phyloP scores from a whole-genome alignment of 1,140 invertebrate genomes.

The Ceratoteleas bidentatus region DNA sequence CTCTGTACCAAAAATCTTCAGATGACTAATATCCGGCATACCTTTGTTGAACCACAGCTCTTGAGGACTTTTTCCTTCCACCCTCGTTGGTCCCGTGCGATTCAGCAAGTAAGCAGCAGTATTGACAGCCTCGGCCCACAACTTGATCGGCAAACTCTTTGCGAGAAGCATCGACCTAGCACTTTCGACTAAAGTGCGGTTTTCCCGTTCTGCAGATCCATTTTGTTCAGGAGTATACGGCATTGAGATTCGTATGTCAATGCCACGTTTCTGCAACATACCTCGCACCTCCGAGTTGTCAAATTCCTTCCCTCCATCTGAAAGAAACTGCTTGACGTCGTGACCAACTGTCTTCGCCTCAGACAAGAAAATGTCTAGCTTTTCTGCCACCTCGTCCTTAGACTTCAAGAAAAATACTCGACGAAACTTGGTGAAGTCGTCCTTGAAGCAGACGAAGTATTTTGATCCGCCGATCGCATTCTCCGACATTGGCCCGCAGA shows the following conservation, averaged over 20 bases:
- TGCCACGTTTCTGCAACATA: too few species aligned
- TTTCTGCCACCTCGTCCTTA: background rate
- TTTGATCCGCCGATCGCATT: constrained; percentile 57
- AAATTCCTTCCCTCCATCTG: background rate
- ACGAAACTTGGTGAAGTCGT: background rate
- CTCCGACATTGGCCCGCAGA: constrained; percentile 67
- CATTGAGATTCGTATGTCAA: too few species aligned
- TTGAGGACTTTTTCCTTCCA: background rate
- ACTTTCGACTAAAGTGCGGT: background rate
- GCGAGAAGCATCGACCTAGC: background rate
- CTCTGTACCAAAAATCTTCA: background rate
- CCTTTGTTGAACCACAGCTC: background rate
- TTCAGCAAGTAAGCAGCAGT: background rate
- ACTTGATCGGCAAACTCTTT: background rate
- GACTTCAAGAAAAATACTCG: background rate
- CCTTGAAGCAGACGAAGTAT: constrained; percentile 23
- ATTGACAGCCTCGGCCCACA: too few species aligned
- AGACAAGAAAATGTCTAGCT: background rate
- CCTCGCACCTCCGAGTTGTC: background rate
- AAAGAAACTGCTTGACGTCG: background rate
- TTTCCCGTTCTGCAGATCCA: background rate
- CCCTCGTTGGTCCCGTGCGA: background rate
- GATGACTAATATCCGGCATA: background rate
- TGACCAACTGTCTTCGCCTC: background rate
- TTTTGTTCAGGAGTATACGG: background rate